Evolutionary conservation across 2,888 invertebrate species (phyloP), one percentile per base, ranked within the genome.

Genomic region (Melanostoma scalare): DNA sequence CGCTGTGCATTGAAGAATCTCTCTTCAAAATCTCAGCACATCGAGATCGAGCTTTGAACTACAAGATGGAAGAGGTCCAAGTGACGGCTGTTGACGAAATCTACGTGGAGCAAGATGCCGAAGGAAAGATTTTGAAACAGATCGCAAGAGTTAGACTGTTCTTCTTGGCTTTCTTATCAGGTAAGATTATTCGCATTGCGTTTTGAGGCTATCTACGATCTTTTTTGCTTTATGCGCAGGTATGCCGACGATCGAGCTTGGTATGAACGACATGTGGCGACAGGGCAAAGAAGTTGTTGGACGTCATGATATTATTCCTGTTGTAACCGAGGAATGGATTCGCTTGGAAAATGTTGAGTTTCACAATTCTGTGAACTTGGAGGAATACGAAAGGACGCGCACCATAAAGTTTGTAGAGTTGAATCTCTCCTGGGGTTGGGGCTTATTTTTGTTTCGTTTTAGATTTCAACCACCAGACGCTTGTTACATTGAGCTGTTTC

Each of bases 281-380:
- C 97, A 98, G 92, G 99, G 99, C n/a, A 96, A 96, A 92, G 99
- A 99, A 93, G 98, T 99, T 67, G 99, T 99, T 1, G 98, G 99
- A 0, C 93, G 99, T 3, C 98, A 99, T 92, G 99, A 99, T 92
- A 99, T 99, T 90, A 98, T 99, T 90, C 99, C 99, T 31, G 97
- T 98, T 20, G 96, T 96, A 82, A 99, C 99, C 0, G 99, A 99
- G 92, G 98, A 99, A 92, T 99, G 99, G 99, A 99, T 99, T 89
- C 94, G 98, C 48, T 94, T 99, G 69, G 99, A 99, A 92, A 94
- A 95, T 60, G 94, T 97, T 0, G 98, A 99, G 91, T 98, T 99
- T 91, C 99, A 99, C 92, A 95, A 95, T 69, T 96, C 97, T 90
- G 96, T 99, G 63, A 96, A 98, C 89, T 96, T 96, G 87, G 96